A percentile compares a stretch with the other conserved stretches of the same genome.
These are phyloP conservation scores for Drosophila macrothrix DNA, from an alignment of 2,888 invertebrate species.

Conservation along the genomic window DNA sequence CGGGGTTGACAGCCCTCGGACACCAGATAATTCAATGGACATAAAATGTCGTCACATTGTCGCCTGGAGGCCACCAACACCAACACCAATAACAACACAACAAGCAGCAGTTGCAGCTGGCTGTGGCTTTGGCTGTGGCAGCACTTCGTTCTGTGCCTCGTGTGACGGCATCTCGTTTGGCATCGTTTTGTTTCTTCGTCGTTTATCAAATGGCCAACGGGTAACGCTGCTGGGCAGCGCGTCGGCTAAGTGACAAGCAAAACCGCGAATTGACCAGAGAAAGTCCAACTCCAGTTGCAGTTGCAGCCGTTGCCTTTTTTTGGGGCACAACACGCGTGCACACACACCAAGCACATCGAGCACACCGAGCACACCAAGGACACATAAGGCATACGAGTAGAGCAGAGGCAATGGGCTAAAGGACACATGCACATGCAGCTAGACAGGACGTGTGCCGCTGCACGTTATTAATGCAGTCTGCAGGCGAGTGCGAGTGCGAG, in stretches of 20 bases:
- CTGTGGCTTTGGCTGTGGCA: slow-evolving; percentile 6
- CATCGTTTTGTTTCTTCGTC: slow-evolving; percentile 72
- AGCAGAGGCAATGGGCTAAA: slow-evolving; percentile 5
- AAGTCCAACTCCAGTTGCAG: slow-evolving; percentile 66
- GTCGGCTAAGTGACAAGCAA: slow-evolving; percentile 83
- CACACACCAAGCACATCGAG: slow-evolving; percentile 11
- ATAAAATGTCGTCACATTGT: slow-evolving; percentile 78
- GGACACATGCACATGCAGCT: slow-evolving; percentile 32
- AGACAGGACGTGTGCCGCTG: slow-evolving; percentile 48
- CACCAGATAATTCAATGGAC: slow-evolving; percentile 58
- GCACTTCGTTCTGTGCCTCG: slow-evolving; percentile 50
- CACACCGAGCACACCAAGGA: slow-evolving; percentile 9
- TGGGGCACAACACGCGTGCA: slow-evolving; percentile 34
- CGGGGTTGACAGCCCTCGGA: slow-evolving; percentile 31
- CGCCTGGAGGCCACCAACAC: slow-evolving; percentile 52
- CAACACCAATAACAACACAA: slow-evolving; percentile 8
- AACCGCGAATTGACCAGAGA: slow-evolving; percentile 84
- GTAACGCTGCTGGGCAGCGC: slow-evolving; percentile 63
- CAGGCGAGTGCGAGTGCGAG: background rate
- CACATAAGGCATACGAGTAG: slow-evolving; percentile 20
- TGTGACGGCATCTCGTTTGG: slow-evolving; percentile 61
- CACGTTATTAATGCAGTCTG: slow-evolving; percentile 48
- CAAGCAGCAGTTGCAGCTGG: slow-evolving; percentile 2
- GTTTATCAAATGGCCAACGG: slow-evolving; percentile 81
- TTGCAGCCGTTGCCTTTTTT: slow-evolving; percentile 64